A percentile compares a stretch with the other conserved stretches of the same genome.
Conservation (phyloP, 2,113 vertebrate species). For the Carassius gibelio region DNA sequence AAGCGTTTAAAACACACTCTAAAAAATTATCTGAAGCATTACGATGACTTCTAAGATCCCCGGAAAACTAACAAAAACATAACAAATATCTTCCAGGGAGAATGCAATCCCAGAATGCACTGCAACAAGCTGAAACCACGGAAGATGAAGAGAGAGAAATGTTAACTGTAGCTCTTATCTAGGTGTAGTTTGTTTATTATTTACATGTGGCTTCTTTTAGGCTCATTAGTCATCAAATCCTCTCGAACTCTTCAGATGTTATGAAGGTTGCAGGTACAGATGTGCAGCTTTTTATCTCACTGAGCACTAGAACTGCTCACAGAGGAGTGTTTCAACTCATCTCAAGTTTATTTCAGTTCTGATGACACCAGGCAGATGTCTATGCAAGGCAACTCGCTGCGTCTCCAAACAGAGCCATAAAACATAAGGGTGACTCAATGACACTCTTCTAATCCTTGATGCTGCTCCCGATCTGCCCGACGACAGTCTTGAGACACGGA, state of each 20-base stretch:
- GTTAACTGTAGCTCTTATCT: not conserved
- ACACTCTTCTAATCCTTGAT: not conserved
- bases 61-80: not conserved
- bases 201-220: not conserved
- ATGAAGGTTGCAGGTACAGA: not conserved
- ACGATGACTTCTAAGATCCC: not conserved
- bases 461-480: constrained; percentile 57
- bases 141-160: too few relatives aligned
- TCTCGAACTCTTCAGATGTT: not conserved
- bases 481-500: constrained; percentile 66
- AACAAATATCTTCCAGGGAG: not conserved
- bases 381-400: not conserved
- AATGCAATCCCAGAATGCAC: not conserved
- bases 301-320: not conserved
- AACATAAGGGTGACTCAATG: not conserved
- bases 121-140: not conserved
- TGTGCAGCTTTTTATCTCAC: not conserved
- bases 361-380: not conserved
- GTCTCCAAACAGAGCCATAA: not conserved
- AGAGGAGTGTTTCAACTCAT: not conserved
- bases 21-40: not conserved
- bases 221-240: not conserved
- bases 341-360: not conserved
- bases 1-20: not conserved
- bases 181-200: not conserved